Base-by-base conservation (phyloP, 1,140 invertebrate species). In the Sarcophaga bullata region DNA sequence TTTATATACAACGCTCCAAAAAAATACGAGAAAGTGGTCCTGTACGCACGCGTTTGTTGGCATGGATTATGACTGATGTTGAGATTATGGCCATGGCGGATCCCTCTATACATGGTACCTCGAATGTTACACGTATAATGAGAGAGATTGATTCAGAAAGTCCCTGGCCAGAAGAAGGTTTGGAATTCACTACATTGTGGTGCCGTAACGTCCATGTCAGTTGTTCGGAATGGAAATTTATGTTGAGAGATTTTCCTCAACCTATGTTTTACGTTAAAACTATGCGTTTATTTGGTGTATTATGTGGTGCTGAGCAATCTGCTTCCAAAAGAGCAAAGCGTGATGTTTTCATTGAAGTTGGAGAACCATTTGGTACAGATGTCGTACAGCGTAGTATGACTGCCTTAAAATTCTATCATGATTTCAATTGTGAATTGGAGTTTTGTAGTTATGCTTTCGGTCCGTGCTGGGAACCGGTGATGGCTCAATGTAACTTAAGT, bases 381-480 rank as follows among this genome's bases (percentile, higher is more conserved):
- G 92, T 93, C 6, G 92, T 97, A 1, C 95, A 96, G 86, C 91
- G 97, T 80, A 97, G 96, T 86, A 97, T 99, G 95, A 97, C 97
- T 17, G 94, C 97, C 0, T 91, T 99, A 0, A 99, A 99, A 90
- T 99, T 98, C 91, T 99, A 98, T 91, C 97, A 99, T 90, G 98
- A 99, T 91, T 93, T 99, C n/a, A 98, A 97, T 89, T 97, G 96
- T 92, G 97, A 98, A 86, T 94, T 97, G 84, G 94, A 96, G 80
- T 94, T 95, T 84, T 97, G 95, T 85, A 95, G 95, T 86, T 96
- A 98, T 87, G 97, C 97, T 0, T 99, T 99, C 91, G 98, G 98
- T 0, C 97, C 98, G 0, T 99, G 98, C 91, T 99, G 98, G 98
- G 98, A 99, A 87, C 98, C 98, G 0, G 96, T 98, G 0, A 95